A percentile compares a stretch with the other conserved stretches of the same genome.
Conservation (phyloP, 2,797 vertebrate species). For the Pagetopsis macropterus region DNA sequence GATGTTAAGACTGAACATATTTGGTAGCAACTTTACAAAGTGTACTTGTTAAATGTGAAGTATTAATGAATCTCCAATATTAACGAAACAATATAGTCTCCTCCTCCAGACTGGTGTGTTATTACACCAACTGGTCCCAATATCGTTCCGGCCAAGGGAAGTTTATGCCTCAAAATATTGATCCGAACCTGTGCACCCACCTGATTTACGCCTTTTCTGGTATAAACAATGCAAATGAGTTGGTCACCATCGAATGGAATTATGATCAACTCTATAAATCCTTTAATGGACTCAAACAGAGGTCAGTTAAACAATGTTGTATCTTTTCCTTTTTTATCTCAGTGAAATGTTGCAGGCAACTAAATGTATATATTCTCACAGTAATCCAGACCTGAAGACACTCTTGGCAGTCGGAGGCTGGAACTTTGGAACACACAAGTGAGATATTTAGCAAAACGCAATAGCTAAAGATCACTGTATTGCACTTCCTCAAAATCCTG, state of each 20-base stretch:
- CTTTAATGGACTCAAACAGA: constrained; percentile 83
- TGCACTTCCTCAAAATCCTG: not conserved
- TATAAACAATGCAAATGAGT: constrained; percentile 74
- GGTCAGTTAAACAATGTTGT: constrained; percentile 44
- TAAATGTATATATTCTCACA: constrained; percentile 47
- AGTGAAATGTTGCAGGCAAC: not conserved
- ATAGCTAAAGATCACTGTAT: not conserved
- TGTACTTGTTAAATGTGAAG: not conserved
- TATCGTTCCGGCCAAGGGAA: constrained; percentile 74
- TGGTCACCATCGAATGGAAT: constrained; percentile 80
- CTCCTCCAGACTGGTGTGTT: constrained; percentile 83
- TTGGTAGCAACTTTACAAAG: not conserved
- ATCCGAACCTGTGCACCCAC: constrained; percentile 88
- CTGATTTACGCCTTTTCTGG: constrained; percentile 87
- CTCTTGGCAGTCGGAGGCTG: constrained; percentile 87
- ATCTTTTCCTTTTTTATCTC: not conserved
- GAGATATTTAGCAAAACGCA: constrained; percentile 38
- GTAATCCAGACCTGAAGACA: constrained; percentile 83
- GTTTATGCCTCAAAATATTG: constrained; percentile 78
- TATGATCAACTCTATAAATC: constrained; percentile 80
- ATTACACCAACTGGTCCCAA: constrained; percentile 88
- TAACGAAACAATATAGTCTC: constrained; percentile 64
- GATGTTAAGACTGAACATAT: not conserved
- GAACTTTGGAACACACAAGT: constrained; percentile 84
- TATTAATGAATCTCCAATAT: not conserved